These are phyloP conservation scores for Ceratitis capitata DNA, from an alignment of 1,140 invertebrate genomes.

Conservation along the genomic window DNA sequence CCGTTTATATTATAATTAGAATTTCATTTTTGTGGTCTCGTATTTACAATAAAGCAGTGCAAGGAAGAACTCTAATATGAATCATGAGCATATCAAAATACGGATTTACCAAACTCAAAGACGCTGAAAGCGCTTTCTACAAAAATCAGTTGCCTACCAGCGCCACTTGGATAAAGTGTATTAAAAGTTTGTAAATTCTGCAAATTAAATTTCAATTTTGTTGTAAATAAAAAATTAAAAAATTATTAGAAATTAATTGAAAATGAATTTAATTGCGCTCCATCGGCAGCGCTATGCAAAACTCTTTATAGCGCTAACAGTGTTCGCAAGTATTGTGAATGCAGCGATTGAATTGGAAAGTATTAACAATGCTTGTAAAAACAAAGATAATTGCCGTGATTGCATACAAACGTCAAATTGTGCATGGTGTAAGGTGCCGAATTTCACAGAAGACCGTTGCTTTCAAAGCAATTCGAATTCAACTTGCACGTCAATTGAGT, in stretches of 20 bases:
- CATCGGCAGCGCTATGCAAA: neutral
- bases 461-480: slow-evolving; percentile 65
- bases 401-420: slow-evolving; percentile 91
- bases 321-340: neutral
- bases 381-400: slow-evolving; percentile 85
- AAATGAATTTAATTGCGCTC: neutral
- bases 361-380: slow-evolving; percentile 69
- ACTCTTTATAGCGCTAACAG: neutral
- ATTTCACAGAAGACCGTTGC: slow-evolving; percentile 74
- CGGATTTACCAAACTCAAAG: neutral
- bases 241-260: too few species aligned
- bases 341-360: neutral
- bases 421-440: slow-evolving; percentile 87
- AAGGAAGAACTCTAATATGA: neutral
- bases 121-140: neutral
- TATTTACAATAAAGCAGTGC: neutral
- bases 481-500: neutral
- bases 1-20: neutral
- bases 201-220: too few species aligned
- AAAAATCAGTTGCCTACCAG: neutral
- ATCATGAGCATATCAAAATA: neutral
- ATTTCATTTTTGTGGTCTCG: neutral
- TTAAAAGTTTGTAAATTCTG: too few species aligned
- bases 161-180: neutral
- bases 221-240: too few species aligned